Conservation (phyloP, 1,140 invertebrate species). For the Homarus americanus region DNA sequence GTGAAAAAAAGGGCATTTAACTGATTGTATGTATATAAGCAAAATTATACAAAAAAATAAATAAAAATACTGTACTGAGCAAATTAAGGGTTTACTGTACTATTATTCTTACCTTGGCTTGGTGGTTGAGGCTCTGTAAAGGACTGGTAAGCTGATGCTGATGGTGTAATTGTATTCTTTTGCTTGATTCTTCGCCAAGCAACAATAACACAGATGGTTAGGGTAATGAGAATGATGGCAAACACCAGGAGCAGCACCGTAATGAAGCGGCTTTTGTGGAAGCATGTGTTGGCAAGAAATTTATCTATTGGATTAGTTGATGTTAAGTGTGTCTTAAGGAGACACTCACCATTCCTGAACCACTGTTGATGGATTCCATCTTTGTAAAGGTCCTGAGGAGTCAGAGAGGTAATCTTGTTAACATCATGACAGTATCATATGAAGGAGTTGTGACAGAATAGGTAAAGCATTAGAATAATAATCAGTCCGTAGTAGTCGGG, state of each 20-base stretch:
- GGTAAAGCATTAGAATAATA: too few relatives aligned
- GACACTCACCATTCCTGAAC: conserved; percentile 36
- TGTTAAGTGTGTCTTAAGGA: background rate
- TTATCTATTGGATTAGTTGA: conserved; percentile 15
- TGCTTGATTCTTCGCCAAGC: conserved; percentile 42
- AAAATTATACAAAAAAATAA: too few relatives aligned
- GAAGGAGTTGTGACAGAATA: too few relatives aligned
- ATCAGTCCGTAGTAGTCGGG: too few relatives aligned
- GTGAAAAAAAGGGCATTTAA: too few relatives aligned
- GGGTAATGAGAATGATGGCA: conserved; percentile 11
- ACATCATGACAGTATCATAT: background rate
- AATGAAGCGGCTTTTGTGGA: background rate
- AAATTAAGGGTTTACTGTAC: background rate
- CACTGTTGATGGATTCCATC: conserved; percentile 42
- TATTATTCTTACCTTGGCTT: conserved; percentile 13
- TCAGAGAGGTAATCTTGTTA: background rate
- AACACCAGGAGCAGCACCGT: conserved; percentile 19
- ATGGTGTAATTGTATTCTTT: background rate
- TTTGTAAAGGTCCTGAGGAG: conserved; percentile 15
- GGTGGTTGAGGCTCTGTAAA: conserved; percentile 41
- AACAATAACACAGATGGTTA: conserved; percentile 38
- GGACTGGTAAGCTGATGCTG: conserved; percentile 33
- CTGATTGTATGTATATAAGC: too few relatives aligned
- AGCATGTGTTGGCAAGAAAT: conserved; percentile 36
- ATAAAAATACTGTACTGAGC: too few relatives aligned